A percentile compares a stretch with the other conserved stretches of the same genome.
These are phyloP conservation scores for Eupithecia insigniata DNA, from an alignment of 2,888 invertebrate genomes.

Conservation along the genomic window DNA sequence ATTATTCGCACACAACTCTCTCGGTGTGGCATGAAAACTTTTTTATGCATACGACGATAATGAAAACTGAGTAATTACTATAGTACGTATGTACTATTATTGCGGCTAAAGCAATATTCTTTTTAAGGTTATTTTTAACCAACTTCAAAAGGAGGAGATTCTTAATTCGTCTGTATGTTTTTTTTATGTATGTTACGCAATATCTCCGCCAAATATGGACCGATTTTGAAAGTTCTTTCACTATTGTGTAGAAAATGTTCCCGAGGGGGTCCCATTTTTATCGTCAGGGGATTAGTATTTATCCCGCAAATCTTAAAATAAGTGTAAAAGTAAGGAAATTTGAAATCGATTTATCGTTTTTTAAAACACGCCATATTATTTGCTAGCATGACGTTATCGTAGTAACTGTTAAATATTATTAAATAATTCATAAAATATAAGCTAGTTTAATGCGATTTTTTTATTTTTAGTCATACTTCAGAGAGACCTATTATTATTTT, in stretches of 20 bases:
- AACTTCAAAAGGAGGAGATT: too few relatives aligned
- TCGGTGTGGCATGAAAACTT: slow-evolving; percentile 8
- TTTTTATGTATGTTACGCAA: too few relatives aligned
- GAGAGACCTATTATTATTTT: not conserved
- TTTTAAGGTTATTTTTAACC: slow-evolving; percentile 4
- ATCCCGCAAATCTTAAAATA: too few relatives aligned
- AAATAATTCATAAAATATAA: not conserved
- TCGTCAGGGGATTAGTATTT: too few relatives aligned
- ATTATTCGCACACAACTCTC: slow-evolving; percentile 8
- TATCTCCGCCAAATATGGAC: too few relatives aligned
- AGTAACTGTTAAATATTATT: not conserved
- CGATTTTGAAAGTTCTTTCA: too few relatives aligned
- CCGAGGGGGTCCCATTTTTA: too few relatives aligned
- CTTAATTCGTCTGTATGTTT: too few relatives aligned
- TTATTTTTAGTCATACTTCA: not conserved
- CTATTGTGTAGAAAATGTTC: too few relatives aligned
- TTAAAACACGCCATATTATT: too few relatives aligned
- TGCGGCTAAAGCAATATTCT: not conserved
- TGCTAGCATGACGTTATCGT: not conserved
- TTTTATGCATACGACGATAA: slow-evolving; percentile 10
- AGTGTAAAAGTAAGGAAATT: too few relatives aligned
- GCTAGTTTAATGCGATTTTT: not conserved
- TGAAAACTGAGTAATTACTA: slow-evolving; percentile 11
- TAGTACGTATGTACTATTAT: not conserved
- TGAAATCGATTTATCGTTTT: too few relatives aligned